Evolutionary conservation across 2,888 invertebrate species (phyloP).

Genomic region (Leucoptera coffeella): DNA sequence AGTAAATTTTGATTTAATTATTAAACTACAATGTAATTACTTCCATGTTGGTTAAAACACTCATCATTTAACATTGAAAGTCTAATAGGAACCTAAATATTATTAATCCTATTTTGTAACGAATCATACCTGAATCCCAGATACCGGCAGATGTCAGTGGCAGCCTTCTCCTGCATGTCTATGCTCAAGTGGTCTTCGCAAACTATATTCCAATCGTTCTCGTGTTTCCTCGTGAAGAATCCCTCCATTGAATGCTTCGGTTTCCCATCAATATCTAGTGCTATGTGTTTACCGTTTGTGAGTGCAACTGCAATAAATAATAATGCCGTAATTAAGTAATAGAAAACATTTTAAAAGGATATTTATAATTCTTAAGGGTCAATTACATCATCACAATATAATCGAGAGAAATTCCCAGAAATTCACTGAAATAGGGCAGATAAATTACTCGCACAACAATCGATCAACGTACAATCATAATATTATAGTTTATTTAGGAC

Average conservation of each 20-base stretch:
- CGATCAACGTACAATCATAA: too few relatives aligned
- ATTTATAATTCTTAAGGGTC: conserved; percentile 1
- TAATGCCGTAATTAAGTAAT: too few relatives aligned
- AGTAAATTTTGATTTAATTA: too few relatives aligned
- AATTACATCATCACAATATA: background rate
- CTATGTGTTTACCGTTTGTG: conserved; percentile 57
- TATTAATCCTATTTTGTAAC: too few relatives aligned
- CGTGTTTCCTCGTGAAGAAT: conserved; percentile 54
- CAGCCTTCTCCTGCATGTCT: conserved; percentile 36
- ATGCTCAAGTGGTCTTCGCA: conserved; percentile 48
- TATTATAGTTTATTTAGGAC: too few relatives aligned
- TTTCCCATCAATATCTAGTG: conserved; percentile 53
- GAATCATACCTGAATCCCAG: conserved; percentile 62
- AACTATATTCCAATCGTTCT: conserved; percentile 59
- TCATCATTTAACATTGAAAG: too few relatives aligned
- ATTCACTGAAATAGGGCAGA: background rate
- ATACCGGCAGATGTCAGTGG: conserved; percentile 56
- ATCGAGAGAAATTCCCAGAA: background rate
- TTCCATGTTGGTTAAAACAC: too few relatives aligned
- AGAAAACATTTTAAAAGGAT: too few relatives aligned
- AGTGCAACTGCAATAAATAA: conserved; percentile 56
- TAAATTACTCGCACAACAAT: too few relatives aligned
- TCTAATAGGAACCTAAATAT: too few relatives aligned
- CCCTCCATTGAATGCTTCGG: conserved; percentile 58
- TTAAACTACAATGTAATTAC: too few relatives aligned